Base-by-base conservation (phyloP, 2,888 invertebrate genomes). In the Blastobasis lacticolella region DNA sequence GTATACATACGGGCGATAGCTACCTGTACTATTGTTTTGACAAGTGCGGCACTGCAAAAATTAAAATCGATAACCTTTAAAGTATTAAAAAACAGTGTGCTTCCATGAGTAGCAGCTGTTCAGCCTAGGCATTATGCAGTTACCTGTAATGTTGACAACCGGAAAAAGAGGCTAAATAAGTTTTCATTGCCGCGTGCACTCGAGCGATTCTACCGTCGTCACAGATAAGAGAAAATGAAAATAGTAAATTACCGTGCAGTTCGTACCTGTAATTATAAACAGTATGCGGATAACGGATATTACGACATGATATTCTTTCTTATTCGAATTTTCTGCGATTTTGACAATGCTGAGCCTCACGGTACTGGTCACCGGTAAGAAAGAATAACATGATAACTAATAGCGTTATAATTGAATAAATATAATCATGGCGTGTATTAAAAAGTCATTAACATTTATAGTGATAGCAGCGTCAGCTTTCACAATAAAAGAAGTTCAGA, bases 171-270 rank as follows among this genome's bases (percentile, higher is more conserved):
- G 23, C 23, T 23, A 23, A 23, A 23, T 23, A 23, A 23, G 23
- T 23, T 23, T 23, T 23, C 23, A 23, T 23, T 23, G 23, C 23
- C 23, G 23, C 23, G 23, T 23, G 23, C 23, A 23, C 23, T 23
- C 23, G 23, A 23, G 23, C 23, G 23, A 23, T 23, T 23, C 23
- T 23, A 23, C 23, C 23, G 23, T 23, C 23, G 23, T 23, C 62
- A 55, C 54, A 62, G 81, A 80, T 82, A 81, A 81, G 63, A 61
- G 71, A 63, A 79, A 84, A 76, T 82, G 68, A 76, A 81, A 83
- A 73, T 72, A 71, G 72, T 62, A 78, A 78, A 81, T 79, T 72
- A 69, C 73, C 78, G 73, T 78, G 70, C 66, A 73, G 71, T 52
- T 53, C 60, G 63, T 65, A 37, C 10, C 23, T 23, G 46, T 46